Evolutionary conservation across 2,113 vertebrate genomes (phyloP).

Genomic region (Lagopus muta): DNA sequence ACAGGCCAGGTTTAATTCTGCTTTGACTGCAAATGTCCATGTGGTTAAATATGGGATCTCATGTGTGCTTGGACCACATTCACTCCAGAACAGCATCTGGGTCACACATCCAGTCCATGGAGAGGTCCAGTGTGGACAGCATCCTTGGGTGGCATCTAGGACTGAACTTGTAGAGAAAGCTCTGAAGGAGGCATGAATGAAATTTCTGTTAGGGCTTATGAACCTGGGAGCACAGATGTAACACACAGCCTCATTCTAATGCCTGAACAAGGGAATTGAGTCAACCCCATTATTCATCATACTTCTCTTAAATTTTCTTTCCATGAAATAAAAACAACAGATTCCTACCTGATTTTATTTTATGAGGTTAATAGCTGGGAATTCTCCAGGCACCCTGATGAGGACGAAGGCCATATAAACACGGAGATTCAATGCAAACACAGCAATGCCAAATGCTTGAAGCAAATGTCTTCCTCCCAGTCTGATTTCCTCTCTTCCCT

Average conservation of each 20-base stretch:
- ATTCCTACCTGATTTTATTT: slow-evolving; percentile 19
- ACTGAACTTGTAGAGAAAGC: neutral
- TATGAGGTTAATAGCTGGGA: slow-evolving; percentile 11
- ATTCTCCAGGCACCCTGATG: neutral
- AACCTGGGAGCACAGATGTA: neutral
- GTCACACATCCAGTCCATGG: neutral
- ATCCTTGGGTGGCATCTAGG: neutral
- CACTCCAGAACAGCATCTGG: neutral
- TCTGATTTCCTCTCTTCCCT: neutral
- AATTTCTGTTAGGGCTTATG: neutral
- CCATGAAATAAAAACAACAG: neutral
- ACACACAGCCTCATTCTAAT: neutral
- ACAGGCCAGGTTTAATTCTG: neutral
- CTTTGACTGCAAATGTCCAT: neutral
- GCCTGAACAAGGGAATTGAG: neutral
- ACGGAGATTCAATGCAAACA: neutral
- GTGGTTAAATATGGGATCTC: neutral
- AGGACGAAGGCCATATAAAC: neutral
- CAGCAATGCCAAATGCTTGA: neutral
- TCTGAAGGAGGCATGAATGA: neutral
- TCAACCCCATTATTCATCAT: neutral
- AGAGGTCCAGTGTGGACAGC: neutral
- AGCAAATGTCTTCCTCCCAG: neutral
- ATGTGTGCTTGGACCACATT: neutral
- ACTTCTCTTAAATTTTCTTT: neutral